Evolutionary conservation across 2,113 vertebrate species (phyloP), one percentile per base, ranked within the genome.

Genomic region (Zapus hudsonius): DNA sequence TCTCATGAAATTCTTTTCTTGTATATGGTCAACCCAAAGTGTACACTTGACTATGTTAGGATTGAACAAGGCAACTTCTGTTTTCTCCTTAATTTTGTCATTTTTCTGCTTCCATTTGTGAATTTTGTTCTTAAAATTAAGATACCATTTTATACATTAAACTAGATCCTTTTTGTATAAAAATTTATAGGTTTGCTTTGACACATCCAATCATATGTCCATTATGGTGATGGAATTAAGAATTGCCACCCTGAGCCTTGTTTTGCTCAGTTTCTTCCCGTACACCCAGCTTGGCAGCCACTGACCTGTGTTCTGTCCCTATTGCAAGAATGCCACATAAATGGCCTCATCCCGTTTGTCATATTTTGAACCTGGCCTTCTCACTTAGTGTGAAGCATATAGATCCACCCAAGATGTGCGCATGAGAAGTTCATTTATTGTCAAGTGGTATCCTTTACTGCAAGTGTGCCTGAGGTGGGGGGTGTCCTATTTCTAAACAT

Each of bases 1-100:
- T 42, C 52, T 89, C 20, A 57, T 90, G 64, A 87, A 87, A 94
- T 55, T 70, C 2, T 85, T 63, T 47, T 16, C 25, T 84, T 90
- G 19, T 59, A 31, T 79, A 29, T 64, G 20, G n/a, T 15, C 76
- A 84, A 59, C 15, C 36, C 33, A 36, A 33, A 76, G 59, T 84
- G 57, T 57, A 59, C n/a, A 38, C 22, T 67, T 66, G 38, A 52
- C 79, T 9, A 47, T n/a, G 31, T 74, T 93, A 67, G 44, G n/a
- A 93, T 82, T 86, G 75, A 52, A 11, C 31, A 67, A 67, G 76
- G 10, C 25, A 67, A 69, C 74, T 31, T 79, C 47, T 38, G 29
- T 87, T 70, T 84, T 86, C 27, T 10, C n/a, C 8, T 74, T 92
- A 80, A 67, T 85, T 82, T 85, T 70, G 55, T 72, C 1, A 44